Evolutionary conservation across 2,888 invertebrate genomes (phyloP).

Genomic region (Aleiodes testaceus): DNA sequence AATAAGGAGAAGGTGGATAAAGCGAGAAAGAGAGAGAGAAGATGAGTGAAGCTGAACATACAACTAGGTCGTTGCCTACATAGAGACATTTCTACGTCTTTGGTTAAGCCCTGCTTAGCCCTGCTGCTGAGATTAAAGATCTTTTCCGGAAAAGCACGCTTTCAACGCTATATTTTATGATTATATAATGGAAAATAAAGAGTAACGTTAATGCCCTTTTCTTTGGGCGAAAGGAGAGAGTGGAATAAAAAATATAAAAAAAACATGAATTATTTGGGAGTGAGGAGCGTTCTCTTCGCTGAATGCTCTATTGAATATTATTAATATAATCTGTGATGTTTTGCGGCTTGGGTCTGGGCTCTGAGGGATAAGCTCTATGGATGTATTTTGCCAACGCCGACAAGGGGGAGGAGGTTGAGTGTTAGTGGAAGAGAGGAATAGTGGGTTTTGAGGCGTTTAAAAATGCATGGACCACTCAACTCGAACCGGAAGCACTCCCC

Average conservation of each 20-base stretch:
- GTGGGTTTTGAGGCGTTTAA: conserved; percentile 56
- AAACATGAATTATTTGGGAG: not conserved
- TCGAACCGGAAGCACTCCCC: conserved; percentile 64
- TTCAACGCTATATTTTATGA: conserved; percentile 9
- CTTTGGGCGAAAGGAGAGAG: too few relatives aligned
- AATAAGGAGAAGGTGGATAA: not conserved
- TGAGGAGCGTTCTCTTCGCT: not conserved
- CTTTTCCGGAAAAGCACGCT: conserved; percentile 7
- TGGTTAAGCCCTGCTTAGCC: conserved; percentile 32
- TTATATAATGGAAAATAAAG: conserved; percentile 16
- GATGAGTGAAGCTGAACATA: conserved; percentile 16
- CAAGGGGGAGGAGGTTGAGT: conserved; percentile 10
- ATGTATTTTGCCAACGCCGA: conserved; percentile 10
- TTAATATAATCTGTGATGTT: conserved; percentile 1
- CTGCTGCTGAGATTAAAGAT: conserved; percentile 28
- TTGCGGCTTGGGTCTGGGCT: not conserved
- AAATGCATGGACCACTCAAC: conserved; percentile 68
- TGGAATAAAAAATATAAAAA: too few relatives aligned
- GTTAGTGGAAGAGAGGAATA: conserved; percentile 13
- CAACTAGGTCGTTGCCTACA: conserved; percentile 24
- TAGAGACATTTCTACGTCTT: conserved; percentile 28
- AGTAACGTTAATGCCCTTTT: not conserved
- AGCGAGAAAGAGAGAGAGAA: not conserved
- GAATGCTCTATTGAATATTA: not conserved
- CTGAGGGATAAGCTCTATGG: conserved; percentile 8